Conservation (phyloP, 2,888 invertebrate genomes). For the Eueremaeus valkanovi region DNA sequence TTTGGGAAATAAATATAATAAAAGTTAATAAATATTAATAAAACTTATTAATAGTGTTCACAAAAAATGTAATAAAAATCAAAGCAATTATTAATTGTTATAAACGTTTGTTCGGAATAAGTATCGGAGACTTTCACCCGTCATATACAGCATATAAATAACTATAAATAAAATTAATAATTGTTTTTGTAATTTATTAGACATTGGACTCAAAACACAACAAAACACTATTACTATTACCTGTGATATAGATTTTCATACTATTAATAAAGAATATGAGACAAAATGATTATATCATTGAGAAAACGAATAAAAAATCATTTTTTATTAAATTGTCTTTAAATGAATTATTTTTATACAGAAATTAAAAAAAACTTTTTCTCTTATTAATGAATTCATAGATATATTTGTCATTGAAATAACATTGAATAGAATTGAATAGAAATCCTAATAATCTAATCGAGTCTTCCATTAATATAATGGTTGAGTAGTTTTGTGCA, state of each 20-base stretch:
- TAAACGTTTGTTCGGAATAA: background rate
- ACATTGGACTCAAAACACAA: background rate
- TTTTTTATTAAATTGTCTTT: constrained; percentile 7
- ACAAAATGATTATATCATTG: background rate
- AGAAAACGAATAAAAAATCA: background rate
- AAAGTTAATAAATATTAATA: no score
- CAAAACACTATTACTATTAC: constrained; percentile 1
- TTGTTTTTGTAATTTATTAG: background rate
- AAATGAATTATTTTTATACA: no score
- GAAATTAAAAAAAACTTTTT: no score
- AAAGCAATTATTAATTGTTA: no score
- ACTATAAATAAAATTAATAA: background rate
- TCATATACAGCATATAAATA: background rate
- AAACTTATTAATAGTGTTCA: constrained; percentile 3
- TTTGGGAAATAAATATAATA: no score
- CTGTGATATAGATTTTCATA: constrained; percentile 20
- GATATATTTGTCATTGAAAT: background rate
- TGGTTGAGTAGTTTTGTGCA: background rate
- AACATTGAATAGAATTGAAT: background rate
- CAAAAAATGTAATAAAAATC: background rate
- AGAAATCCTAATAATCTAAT: background rate
- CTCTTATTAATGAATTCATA: no score
- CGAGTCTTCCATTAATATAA: constrained; percentile 4
- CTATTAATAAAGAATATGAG: background rate
- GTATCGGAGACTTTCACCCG: background rate